Percentiles rank a stretch among this genome's conserved stretches.
Conservation (phyloP, 2,797 vertebrate species). For the Carapus acus region DNA sequence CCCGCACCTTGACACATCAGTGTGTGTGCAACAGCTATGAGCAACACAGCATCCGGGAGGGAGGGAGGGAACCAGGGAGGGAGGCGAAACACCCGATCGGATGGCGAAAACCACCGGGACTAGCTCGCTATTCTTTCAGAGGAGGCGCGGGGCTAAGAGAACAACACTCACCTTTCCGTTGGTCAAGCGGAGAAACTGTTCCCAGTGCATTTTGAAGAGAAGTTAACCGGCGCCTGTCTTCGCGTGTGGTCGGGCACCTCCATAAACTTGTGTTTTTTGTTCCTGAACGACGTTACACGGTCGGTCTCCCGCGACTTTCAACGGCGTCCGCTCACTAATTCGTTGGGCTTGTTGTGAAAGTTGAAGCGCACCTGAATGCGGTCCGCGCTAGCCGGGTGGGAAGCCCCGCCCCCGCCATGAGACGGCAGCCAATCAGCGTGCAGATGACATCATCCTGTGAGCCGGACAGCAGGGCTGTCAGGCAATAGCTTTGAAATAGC, state of each 20-base stretch:
- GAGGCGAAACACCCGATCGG: not conserved
- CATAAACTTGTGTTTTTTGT: constrained; percentile 1
- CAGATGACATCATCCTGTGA: constrained; percentile 59
- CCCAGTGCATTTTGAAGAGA: constrained; percentile 71
- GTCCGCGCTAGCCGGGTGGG: not conserved
- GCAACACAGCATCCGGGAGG: constrained; percentile 34
- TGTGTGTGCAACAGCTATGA: constrained; percentile 26
- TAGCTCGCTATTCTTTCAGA: not conserved
- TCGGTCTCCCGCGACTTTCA: not conserved
- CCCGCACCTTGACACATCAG: constrained; percentile 27
- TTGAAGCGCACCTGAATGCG: constrained; percentile 63
- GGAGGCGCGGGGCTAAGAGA: too few relatives aligned
- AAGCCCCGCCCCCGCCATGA: constrained; percentile 37
- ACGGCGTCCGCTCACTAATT: not conserved
- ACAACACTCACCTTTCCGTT: constrained; percentile 68
- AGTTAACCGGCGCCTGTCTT: not conserved
- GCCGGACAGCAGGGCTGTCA: constrained; percentile 22
- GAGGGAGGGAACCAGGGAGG: constrained; percentile 4
- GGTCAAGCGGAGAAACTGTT: constrained; percentile 65
- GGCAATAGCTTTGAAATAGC: constrained; percentile 4
- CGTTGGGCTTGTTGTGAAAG: constrained; percentile 60
- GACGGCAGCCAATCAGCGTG: constrained; percentile 4
- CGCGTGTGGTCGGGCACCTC: constrained; percentile 29
- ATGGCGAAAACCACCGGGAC: not conserved
- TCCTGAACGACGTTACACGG: not conserved